Evolutionary conservation across 2,113 vertebrate genomes (phyloP).

Genomic region (Lagopus leucura): DNA sequence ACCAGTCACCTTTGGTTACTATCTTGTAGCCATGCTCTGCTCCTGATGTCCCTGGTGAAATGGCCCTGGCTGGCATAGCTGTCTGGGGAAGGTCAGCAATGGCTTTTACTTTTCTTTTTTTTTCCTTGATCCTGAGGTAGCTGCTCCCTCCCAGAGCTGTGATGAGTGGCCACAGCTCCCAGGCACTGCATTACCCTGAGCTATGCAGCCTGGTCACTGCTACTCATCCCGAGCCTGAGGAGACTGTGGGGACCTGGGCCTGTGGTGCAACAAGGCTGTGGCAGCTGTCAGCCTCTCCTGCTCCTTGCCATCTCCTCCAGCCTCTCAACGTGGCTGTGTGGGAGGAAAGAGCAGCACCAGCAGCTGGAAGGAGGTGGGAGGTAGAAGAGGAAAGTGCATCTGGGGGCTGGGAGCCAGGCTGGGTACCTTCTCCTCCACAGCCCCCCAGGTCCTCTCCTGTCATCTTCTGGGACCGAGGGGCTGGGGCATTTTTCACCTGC

Average conservation of each 20-base stretch:
- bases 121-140: background rate
- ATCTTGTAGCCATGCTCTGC: background rate
- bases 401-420: slow-evolving; percentile 37
- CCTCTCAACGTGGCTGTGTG: slow-evolving; percentile 58
- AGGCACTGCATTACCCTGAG: background rate
- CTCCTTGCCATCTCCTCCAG: slow-evolving; percentile 52
- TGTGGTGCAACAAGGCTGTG: slow-evolving; percentile 39
- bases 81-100: background rate
- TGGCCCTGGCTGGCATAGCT: background rate
- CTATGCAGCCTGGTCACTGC: background rate
- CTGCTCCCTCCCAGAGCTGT: background rate
- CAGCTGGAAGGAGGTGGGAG: slow-evolving; percentile 67
- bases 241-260: background rate
- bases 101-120: background rate
- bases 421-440: background rate
- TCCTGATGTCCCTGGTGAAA: background rate
- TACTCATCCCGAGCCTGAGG: background rate
- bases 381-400: slow-evolving; percentile 60
- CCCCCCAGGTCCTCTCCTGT: background rate
- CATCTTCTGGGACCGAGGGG: background rate
- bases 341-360: slow-evolving; percentile 68
- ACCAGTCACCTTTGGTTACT: background rate
- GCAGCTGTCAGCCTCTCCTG: slow-evolving; percentile 51
- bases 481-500: background rate
- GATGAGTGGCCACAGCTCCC: background rate